These are phyloP conservation scores for Emmelina monodactyla DNA, from an alignment of 2,888 invertebrate genomes.

Conservation along the genomic window DNA sequence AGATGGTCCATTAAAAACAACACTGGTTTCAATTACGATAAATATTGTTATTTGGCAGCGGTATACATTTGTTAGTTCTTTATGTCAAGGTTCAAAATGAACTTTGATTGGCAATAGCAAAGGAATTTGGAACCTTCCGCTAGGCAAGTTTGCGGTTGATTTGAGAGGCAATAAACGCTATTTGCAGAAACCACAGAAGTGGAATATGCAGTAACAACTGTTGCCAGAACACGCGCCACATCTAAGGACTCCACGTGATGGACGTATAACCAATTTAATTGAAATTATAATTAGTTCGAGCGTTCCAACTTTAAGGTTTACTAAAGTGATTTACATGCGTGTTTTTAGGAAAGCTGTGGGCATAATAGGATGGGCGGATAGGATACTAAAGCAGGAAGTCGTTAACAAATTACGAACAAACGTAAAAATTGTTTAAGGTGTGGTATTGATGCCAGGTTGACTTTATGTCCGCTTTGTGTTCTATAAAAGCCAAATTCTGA, in stretches of 20 bases:
- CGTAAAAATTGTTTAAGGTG: conserved; percentile 41
- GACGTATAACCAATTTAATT: too few relatives aligned
- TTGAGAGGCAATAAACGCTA: conserved; percentile 35
- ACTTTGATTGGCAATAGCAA: not conserved
- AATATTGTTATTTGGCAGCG: not conserved
- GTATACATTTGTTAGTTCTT: not conserved
- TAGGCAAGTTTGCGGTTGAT: conserved; percentile 22
- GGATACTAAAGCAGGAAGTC: conserved; percentile 39
- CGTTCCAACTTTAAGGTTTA: too few relatives aligned
- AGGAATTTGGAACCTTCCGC: not conserved
- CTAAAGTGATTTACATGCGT: too few relatives aligned
- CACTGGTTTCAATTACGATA: conserved; percentile 23
- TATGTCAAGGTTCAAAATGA: not conserved
- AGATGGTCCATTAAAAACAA: conserved; percentile 36
- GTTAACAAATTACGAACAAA: conserved; percentile 35
- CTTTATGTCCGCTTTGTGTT: conserved; percentile 40
- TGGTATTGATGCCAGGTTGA: conserved; percentile 23
- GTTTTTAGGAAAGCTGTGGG: too few relatives aligned
- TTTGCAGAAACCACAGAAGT: conserved; percentile 45
- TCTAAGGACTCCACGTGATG: not conserved
- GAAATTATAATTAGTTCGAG: too few relatives aligned
- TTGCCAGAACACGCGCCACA: too few relatives aligned
- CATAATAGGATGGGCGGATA: too few relatives aligned
- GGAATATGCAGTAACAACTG: too few relatives aligned
- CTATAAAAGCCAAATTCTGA: conserved; percentile 48